These are phyloP conservation scores for Gymnothorax reevesii DNA, from an alignment of 2,797 vertebrate genomes.

Conservation along the genomic window DNA sequence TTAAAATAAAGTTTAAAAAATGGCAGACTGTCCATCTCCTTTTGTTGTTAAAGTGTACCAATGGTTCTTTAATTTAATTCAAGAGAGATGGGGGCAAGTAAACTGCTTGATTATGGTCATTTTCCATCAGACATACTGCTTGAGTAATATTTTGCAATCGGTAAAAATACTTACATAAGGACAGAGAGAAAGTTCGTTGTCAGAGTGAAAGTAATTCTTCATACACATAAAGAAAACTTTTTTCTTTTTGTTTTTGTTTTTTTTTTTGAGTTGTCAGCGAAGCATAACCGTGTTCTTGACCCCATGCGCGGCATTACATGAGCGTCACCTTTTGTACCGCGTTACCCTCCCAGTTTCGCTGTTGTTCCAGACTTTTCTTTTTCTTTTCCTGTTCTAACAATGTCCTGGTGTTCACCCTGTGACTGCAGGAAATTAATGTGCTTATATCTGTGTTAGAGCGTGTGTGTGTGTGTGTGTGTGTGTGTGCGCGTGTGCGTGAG, in stretches of 20 bases:
- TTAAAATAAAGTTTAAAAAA: not conserved
- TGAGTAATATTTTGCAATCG: not conserved
- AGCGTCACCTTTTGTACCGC: slow-evolving; percentile 11
- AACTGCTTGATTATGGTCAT: not conserved
- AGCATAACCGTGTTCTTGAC: not conserved
- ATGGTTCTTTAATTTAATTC: not conserved
- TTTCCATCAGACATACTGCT: not conserved
- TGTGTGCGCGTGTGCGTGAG: not conserved
- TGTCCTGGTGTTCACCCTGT: not conserved
- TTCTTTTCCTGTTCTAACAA: not conserved
- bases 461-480: not conserved
- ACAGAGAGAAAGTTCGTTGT: not conserved
- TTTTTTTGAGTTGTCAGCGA: not conserved
- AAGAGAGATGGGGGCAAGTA: not conserved
- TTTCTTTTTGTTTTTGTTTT: too few relatives aligned
- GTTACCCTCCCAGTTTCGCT: not conserved
- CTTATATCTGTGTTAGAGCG: not conserved
- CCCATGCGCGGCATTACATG: not conserved
- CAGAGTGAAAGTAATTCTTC: not conserved
- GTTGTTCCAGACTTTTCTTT: slow-evolving; percentile 14
- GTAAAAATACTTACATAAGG: not conserved
- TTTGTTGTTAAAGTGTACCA: not conserved
- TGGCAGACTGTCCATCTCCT: not conserved
- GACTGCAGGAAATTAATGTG: slow-evolving; percentile 5
- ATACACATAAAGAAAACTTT: not conserved